Evolutionary conservation across 1,140 invertebrate genomes (phyloP).

Genomic region (Mylabris phalerata): DNA sequence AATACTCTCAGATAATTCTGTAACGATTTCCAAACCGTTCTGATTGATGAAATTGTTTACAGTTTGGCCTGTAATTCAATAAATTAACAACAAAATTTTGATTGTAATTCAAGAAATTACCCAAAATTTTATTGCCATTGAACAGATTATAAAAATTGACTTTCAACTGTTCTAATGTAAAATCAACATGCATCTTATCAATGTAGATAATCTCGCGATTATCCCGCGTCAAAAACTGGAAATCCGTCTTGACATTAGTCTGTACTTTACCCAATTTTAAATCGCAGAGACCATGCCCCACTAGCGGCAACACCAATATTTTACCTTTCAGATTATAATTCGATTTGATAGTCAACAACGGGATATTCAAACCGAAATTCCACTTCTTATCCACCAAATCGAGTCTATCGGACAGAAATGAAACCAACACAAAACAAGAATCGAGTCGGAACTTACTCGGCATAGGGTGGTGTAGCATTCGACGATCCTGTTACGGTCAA

Average conservation of each 20-base stretch:
- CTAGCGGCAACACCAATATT: conserved; percentile 49
- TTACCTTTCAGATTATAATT: conserved; percentile 53
- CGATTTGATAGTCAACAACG: conserved; percentile 46
- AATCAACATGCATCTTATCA: conserved; percentile 50
- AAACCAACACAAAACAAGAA: conserved; percentile 4
- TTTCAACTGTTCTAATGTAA: conserved; percentile 46
- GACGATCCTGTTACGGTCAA: conserved; percentile 43
- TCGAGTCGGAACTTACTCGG: conserved; percentile 32
- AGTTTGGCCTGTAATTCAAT: conserved; percentile 40
- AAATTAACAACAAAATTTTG: not conserved
- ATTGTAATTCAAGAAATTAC: conserved; percentile 21
- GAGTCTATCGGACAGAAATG: conserved; percentile 37
- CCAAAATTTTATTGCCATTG: conserved; percentile 52
- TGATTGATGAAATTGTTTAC: conserved; percentile 48
- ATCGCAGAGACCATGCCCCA: conserved; percentile 48
- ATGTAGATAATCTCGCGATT: conserved; percentile 45
- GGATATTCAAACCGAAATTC: conserved; percentile 48
- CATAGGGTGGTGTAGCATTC: conserved; percentile 42
- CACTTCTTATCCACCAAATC: conserved; percentile 43
- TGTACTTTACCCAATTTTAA: conserved; percentile 46
- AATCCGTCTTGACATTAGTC: conserved; percentile 46
- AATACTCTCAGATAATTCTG: conserved; percentile 44
- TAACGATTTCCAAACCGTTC: conserved; percentile 43
- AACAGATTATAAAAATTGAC: conserved; percentile 58
- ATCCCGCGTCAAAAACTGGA: conserved; percentile 41